Base-by-base conservation (phyloP, 2,797 vertebrate species). In the Poecilia wingei region DNA sequence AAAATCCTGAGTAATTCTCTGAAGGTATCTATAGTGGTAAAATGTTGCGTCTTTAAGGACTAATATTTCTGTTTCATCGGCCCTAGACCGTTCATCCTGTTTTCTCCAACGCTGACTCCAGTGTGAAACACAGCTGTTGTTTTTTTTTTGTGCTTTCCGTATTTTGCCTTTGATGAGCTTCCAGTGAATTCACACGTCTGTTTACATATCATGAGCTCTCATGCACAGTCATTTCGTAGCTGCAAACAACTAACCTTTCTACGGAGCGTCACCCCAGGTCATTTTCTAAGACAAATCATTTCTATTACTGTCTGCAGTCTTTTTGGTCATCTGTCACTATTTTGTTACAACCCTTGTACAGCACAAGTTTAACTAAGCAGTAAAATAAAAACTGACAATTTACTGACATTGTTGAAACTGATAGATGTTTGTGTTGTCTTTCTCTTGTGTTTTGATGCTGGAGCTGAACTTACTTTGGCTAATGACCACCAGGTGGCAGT, bases 261-360 rank as follows among this genome's bases (percentile, higher is more conserved):
- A 31, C 74, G 78, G 49, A 39, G 43, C 74, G 51, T 80, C 51
- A 49, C 72, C 73, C 25, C 45, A 64, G 53, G 46, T 76, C 66
- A 82, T 85, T 86, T 85, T 88, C 39, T 64, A 86, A 82, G 74
- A 77, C 46, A 31, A 81, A 87, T 73, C 33, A 53, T 83, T 88
- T 89, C 46, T 83, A 77, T 73, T 79, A 41, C 57, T 84, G 72
- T 88, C 79, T 76, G 72, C 69, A 77, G 78, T 88, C 79, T 82
- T 68, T 81, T 41, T 88, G 83, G 69, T 78, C 85, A 89, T 88
- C 82, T 86, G 79, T 89, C 86, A 85, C 68, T 75, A 61, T 90
- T 92, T 90, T 91, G 86, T 91, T 90, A 91, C 85, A 84, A 89
- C 77, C 84, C 90, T 84, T 93, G 90, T 92, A 92, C 90, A 92